A percentile compares a stretch with the other conserved stretches of the same genome.
phyloP scores from a whole-genome alignment of 1,140 invertebrate species.

The Musca vetustissima region DNA sequence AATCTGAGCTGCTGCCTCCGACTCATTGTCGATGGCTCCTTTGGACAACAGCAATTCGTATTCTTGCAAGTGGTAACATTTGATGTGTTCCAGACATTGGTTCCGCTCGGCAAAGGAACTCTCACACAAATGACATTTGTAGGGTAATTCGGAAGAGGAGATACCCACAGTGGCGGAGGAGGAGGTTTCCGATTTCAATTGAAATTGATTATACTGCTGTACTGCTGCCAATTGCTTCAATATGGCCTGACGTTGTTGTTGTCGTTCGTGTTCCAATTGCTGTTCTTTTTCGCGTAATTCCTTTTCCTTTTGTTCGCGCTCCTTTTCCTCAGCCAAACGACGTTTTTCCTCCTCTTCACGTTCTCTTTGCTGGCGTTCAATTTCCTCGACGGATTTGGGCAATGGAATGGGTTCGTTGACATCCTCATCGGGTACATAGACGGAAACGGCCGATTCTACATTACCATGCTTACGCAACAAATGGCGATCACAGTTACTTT shows the following conservation, averaged over 20 bases:
- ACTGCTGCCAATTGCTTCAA: constrained; percentile 31
- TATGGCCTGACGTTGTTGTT: constrained; percentile 32
- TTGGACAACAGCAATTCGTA: constrained; percentile 77
- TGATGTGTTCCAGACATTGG: constrained; percentile 80
- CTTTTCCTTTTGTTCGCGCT: constrained; percentile 27
- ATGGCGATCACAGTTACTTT: constrained; percentile 95
- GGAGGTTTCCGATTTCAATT: background rate
- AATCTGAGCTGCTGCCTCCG: constrained; percentile 35
- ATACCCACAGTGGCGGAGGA: no score
- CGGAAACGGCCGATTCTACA: constrained; percentile 52
- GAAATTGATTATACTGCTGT: constrained; percentile 28
- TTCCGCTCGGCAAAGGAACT: constrained; percentile 77
- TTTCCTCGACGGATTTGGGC: constrained; percentile 53
- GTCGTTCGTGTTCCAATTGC: constrained; percentile 28
- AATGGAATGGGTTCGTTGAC: constrained; percentile 51
- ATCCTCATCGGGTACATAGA: constrained; percentile 54
- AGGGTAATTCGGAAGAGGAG: constrained; percentile 68
- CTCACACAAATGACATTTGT: constrained; percentile 92
- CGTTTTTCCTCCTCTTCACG: constrained; percentile 39
- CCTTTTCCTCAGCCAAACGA: constrained; percentile 33
- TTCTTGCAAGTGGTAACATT: constrained; percentile 68
- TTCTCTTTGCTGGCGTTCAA: constrained; percentile 47
- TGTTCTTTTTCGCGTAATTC: constrained; percentile 27
- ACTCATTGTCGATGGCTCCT: constrained; percentile 71
- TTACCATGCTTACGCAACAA: constrained; percentile 83